Base-by-base conservation (phyloP, 2,888 invertebrate species). In the Magallana nippona region DNA sequence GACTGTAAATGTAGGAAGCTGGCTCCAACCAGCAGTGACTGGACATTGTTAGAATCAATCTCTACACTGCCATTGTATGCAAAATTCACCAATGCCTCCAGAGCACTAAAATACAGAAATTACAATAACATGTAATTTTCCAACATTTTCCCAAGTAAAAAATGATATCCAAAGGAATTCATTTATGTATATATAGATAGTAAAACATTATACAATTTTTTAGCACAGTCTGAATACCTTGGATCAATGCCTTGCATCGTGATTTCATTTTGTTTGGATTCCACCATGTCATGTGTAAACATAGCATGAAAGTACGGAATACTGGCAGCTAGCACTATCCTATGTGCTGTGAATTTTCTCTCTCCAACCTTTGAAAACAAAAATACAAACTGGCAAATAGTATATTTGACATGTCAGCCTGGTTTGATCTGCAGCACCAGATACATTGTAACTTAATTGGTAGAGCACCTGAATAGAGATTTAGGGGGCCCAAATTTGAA, bases 271-370 rank as follows among this genome's bases (percentile, higher is more conserved):
- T 97, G 96, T 87, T 96, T 96, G 88, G 97, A 96, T 94, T 98
- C 98, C 10, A 96, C 96, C 97, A 98, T 97, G 92, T 97, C 97
- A 93, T 96, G 96, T 55, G 97, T 96, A 93, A 98, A 98, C 98
- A 98, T 98, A 15, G 97, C 97, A 94, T 97, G 96, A 92, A 98
- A 98, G 94, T 97, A 98, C 13, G 98, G 98, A 93, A 98, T 97
- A 19, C 97, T 97, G 2, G 97, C 96, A 2, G 97, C 97, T 84
- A 98, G 94, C 19, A 98, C 97, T 87, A 98, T 96, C 89, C 97
- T 95, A 94, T 98, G 97, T 2, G 97, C 97, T 87, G 96, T 96
- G 93, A 97, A 97, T 79, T 96, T 96, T 93, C 96, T 96, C 88
- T 97, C 96, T 86, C 96, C 97, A 60, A 96, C 96, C 97, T 97